Conservation (phyloP, 2,888 invertebrate genomes). For the Lasioglossum leucozonium region DNA sequence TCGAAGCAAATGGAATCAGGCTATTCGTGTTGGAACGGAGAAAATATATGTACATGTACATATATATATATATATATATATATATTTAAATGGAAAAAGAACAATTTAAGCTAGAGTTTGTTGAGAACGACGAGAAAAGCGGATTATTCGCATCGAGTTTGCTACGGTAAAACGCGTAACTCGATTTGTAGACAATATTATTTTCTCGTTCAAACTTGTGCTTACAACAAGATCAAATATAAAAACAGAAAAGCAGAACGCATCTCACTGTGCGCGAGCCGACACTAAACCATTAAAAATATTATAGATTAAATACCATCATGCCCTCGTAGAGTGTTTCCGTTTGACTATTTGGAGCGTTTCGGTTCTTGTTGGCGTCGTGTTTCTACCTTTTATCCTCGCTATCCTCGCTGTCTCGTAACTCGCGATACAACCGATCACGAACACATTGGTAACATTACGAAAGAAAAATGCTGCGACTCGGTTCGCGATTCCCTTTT, state of each 20-base stretch:
- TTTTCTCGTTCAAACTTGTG: neutral
- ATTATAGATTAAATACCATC: neutral
- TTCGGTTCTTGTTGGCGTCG: neutral
- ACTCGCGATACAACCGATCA: neutral
- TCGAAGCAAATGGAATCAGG: constrained; percentile 6
- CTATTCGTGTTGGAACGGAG: neutral
- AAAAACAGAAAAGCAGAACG: neutral
- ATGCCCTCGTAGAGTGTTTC: neutral
- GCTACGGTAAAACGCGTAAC: neutral
- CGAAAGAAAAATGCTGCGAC: neutral
- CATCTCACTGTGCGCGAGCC: neutral
- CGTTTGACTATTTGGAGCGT: neutral
- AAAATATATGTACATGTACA: neutral
- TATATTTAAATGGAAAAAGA: neutral
- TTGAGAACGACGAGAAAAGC: neutral
- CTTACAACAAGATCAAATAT: neutral
- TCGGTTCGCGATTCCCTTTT: neutral
- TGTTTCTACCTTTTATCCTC: neutral
- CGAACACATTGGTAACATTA: neutral
- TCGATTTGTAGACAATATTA: neutral
- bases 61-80: neutral
- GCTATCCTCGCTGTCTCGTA: neutral
- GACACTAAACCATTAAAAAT: neutral
- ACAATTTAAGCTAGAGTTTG: constrained; percentile 19
- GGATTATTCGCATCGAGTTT: neutral